Evolutionary conservation across 2,797 vertebrate genomes (phyloP).

Genomic region (Sylvia borin): DNA sequence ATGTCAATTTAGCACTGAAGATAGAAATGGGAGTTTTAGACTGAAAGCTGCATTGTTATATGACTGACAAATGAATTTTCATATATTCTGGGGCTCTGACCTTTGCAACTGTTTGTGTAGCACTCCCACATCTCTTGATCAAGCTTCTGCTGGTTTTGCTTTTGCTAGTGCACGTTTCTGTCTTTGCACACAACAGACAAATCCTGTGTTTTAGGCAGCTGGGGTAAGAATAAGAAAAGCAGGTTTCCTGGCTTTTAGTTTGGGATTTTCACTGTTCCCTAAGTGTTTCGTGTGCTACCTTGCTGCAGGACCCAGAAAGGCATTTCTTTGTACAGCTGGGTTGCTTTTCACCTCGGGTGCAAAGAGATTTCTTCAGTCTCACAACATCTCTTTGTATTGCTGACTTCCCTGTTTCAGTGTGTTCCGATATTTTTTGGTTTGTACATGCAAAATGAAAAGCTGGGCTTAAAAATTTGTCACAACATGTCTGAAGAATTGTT

Average conservation of each 20-base stretch:
- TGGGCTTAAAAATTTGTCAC: neutral
- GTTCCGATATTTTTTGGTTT: neutral
- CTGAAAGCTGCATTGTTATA: neutral
- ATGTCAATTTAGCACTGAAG: neutral
- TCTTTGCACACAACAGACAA: neutral
- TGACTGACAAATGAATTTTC: neutral
- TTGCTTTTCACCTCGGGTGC: neutral
- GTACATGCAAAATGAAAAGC: neutral
- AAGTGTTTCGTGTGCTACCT: neutral
- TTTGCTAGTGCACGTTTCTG: neutral
- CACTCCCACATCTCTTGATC: neutral
- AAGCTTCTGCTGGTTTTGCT: neutral
- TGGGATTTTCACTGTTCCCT: neutral
- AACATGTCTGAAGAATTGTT: neutral
- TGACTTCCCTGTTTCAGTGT: neutral
- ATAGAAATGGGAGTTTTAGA: neutral
- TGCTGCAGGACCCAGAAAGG: neutral
- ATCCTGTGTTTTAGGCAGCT: accelerated
- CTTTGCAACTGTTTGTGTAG: neutral
- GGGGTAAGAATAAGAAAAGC: neutral
- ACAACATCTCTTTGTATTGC: neutral
- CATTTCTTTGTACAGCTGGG: neutral
- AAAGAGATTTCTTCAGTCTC: neutral
- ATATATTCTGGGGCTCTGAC: neutral
- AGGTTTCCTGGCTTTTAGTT: neutral